Percentiles rank a stretch among this genome's conserved stretches.
phyloP scores from a whole-genome alignment of 2,888 invertebrate species.

The Luffia ferchaultella region DNA sequence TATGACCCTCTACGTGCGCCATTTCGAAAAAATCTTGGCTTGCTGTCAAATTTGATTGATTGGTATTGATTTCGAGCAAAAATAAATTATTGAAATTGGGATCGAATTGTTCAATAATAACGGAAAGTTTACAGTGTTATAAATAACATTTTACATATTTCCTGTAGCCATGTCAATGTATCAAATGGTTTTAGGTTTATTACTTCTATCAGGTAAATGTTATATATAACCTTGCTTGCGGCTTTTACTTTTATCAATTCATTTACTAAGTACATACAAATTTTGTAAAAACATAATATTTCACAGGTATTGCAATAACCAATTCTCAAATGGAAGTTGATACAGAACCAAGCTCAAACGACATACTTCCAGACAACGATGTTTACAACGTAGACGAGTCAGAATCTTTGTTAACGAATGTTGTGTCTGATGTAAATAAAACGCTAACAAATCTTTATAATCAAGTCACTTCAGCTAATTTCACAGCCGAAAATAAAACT shows the following conservation, averaged over 20 bases:
- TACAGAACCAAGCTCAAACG: slow-evolving; percentile 5
- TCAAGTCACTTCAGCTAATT: slow-evolving; percentile 48
- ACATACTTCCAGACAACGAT: slow-evolving; percentile 17
- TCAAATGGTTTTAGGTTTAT: not conserved
- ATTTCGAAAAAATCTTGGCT: too few species aligned
- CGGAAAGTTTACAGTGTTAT: too few species aligned
- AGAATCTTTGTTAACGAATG: slow-evolving; percentile 49
- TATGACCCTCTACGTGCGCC: too few species aligned
- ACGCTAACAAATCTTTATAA: slow-evolving; percentile 50
- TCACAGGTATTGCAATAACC: slow-evolving; percentile 26
- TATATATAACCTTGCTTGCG: slow-evolving; percentile 7
- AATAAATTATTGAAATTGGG: too few species aligned
- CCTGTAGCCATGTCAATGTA: too few species aligned
- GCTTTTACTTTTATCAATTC: slow-evolving; percentile 2
- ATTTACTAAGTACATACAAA: slow-evolving; percentile 7
- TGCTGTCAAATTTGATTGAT: too few species aligned
- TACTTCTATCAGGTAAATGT: not conserved
- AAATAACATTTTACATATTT: too few species aligned
- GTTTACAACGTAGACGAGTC: slow-evolving; percentile 53
- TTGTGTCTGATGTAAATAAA: slow-evolving; percentile 53
- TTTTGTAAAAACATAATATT: slow-evolving; percentile 1
- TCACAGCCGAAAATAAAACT: slow-evolving; percentile 44
- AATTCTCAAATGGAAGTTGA: slow-evolving; percentile 41
- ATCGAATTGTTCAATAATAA: too few species aligned
- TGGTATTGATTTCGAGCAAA: too few species aligned